A percentile compares a stretch with the other conserved stretches of the same genome.
Evolutionary conservation across 2,888 invertebrate species (phyloP).

Genomic region (Pseudeuparius sepicola): DNA sequence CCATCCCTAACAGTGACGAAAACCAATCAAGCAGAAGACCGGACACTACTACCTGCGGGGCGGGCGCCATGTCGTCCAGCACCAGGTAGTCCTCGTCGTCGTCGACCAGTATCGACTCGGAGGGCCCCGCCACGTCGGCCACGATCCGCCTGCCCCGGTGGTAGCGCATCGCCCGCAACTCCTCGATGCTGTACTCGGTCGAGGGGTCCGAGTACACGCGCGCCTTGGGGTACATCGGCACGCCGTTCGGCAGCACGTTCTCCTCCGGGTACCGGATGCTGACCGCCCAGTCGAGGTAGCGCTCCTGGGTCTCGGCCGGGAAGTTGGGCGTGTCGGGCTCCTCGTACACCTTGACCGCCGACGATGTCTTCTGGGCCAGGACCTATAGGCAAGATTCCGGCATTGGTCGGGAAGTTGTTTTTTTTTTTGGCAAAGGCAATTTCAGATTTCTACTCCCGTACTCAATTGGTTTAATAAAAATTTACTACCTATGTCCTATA

Average conservation of each 20-base stretch:
- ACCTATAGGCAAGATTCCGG: no score
- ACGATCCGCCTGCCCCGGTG: no score
- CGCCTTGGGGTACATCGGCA: conserved; percentile 56
- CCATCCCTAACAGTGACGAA: no score
- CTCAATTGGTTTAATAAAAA: no score
- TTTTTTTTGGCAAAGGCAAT: no score
- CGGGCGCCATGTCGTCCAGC: conserved; percentile 12
- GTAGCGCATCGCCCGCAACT: conserved; percentile 57
- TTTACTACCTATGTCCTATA: no score
- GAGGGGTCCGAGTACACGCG: conserved; percentile 50
- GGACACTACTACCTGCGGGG: conserved; percentile 11
- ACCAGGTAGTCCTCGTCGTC: conserved; percentile 19
- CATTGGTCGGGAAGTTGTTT: no score
- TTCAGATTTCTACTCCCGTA: no score
- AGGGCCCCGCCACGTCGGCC: no score
- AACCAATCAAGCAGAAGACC: background rate
- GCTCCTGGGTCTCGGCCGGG: conserved; percentile 39
- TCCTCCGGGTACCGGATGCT: conserved; percentile 51
- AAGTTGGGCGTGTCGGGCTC: conserved; percentile 35
- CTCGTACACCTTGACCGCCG: conserved; percentile 2
- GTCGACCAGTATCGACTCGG: conserved; percentile 17
- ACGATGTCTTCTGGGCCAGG: background rate
- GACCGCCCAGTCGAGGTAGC: conserved; percentile 44
- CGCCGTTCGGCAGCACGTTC: background rate
- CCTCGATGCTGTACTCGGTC: conserved; percentile 68